Evolutionary conservation across 2,113 vertebrate genomes (phyloP).

Genomic region (Spilogale gracilis): DNA sequence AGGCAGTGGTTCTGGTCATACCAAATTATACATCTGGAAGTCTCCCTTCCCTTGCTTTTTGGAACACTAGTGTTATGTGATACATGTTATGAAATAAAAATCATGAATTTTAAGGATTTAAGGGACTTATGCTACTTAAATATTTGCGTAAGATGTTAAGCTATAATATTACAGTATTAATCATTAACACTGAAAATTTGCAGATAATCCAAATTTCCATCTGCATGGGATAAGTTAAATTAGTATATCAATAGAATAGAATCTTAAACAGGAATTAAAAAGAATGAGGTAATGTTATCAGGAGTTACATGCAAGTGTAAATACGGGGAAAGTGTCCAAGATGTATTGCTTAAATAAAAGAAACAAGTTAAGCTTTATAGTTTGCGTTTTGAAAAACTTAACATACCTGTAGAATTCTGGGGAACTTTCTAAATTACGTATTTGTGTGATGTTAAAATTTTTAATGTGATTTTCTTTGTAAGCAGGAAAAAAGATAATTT

Average conservation of each 20-base stretch:
- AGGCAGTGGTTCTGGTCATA: background rate
- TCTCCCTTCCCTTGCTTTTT: background rate
- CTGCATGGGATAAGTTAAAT: background rate
- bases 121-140: background rate
- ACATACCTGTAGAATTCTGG: background rate
- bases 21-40: background rate
- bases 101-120: conserved; percentile 42
- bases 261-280: background rate
- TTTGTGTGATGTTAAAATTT: conserved; percentile 10
- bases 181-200: background rate
- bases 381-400: background rate
- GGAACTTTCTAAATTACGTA: background rate
- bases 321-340: background rate
- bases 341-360: background rate
- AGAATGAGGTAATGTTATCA: background rate
- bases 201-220: conserved; percentile 6
- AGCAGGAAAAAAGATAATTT: background rate
- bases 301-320: background rate
- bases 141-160: background rate
- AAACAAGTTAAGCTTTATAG: conserved; percentile 8
- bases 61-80: background rate
- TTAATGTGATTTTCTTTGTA: conserved; percentile 5
- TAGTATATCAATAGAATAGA: background rate
- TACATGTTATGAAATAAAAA: background rate
- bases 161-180: background rate